phyloP scores from a whole-genome alignment of 2,888 invertebrate genomes.

The Aspidapion aeneum region DNA sequence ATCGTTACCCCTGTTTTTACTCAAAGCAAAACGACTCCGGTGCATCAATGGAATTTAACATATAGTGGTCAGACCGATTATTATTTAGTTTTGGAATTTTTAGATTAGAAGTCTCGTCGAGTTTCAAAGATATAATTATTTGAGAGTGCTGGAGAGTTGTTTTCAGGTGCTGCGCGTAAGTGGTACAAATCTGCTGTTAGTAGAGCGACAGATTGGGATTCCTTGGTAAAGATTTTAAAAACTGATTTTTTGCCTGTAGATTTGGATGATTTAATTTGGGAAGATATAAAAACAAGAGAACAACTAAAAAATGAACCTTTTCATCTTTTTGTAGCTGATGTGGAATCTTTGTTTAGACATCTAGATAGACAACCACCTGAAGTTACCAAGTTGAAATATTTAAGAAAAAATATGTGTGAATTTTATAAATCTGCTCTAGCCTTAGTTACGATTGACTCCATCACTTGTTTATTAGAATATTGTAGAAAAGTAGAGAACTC shows the following conservation, averaged over 20 bases:
- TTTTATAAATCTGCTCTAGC: conserved; percentile 1
- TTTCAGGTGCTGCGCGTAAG: neutral
- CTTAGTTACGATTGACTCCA: neutral
- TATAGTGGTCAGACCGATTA: neutral
- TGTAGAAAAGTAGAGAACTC: conserved; percentile 1
- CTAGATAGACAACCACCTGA: neutral
- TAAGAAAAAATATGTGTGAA: neutral
- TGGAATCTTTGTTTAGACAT: conserved; percentile 1
- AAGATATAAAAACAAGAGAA: conserved; percentile 6
- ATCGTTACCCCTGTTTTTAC: neutral
- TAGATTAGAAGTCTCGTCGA: neutral
- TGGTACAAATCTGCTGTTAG: neutral
- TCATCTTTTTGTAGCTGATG: too few relatives aligned
- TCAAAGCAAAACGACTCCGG: neutral
- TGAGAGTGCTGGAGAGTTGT: neutral
- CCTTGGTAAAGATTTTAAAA: conserved; percentile 2
- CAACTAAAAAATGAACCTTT: neutral
- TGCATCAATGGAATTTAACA: neutral
- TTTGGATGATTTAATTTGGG: conserved; percentile 9
- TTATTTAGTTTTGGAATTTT: neutral
- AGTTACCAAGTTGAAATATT: conserved; percentile 5
- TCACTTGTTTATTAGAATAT: neutral
- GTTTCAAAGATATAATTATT: neutral
- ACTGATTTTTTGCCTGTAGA: conserved; percentile 6
- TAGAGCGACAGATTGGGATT: conserved; percentile 2